Evolutionary conservation across 2,113 vertebrate genomes (phyloP).

Genomic region (Spea bombifrons): DNA sequence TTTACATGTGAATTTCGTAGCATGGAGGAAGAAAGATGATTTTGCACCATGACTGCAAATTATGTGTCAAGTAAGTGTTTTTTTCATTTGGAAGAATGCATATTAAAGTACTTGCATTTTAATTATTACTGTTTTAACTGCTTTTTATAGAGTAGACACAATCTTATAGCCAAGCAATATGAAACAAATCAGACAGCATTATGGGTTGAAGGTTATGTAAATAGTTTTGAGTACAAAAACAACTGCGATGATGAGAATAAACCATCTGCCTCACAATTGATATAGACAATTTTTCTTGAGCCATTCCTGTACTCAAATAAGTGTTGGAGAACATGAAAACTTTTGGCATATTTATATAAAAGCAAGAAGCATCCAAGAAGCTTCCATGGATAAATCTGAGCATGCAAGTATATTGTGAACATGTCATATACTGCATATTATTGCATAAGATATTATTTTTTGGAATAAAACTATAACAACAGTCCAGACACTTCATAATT

Average conservation of each 20-base stretch:
- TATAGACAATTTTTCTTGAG: slow-evolving; percentile 13
- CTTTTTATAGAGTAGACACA: too few relatives aligned
- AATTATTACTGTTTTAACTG: too few relatives aligned
- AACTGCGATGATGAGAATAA: background rate
- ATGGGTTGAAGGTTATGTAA: slow-evolving; percentile 3
- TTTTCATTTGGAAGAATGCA: too few relatives aligned
- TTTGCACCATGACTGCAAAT: too few relatives aligned
- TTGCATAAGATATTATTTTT: background rate
- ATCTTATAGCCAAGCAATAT: slow-evolving; percentile 9
- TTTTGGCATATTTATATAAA: slow-evolving; percentile 29
- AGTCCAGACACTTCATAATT: too few relatives aligned
- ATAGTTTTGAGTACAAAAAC: background rate
- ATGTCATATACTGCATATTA: background rate
- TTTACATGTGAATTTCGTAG: too few relatives aligned
- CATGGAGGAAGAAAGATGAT: too few relatives aligned
- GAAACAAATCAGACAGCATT: slow-evolving; percentile 3
- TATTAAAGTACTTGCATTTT: too few relatives aligned
- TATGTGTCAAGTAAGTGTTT: too few relatives aligned
- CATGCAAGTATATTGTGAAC: slow-evolving; percentile 1
- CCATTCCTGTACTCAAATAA: slow-evolving; percentile 13
- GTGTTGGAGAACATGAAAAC: slow-evolving; percentile 26
- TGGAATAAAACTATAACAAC: background rate
- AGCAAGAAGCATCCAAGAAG: slow-evolving; percentile 8
- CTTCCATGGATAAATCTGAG: slow-evolving; percentile 1
- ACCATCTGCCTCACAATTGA: slow-evolving; percentile 7